These are phyloP conservation scores for Sweltsa coloradensis DNA, from an alignment of 1,140 invertebrate species.

Conservation along the genomic window DNA sequence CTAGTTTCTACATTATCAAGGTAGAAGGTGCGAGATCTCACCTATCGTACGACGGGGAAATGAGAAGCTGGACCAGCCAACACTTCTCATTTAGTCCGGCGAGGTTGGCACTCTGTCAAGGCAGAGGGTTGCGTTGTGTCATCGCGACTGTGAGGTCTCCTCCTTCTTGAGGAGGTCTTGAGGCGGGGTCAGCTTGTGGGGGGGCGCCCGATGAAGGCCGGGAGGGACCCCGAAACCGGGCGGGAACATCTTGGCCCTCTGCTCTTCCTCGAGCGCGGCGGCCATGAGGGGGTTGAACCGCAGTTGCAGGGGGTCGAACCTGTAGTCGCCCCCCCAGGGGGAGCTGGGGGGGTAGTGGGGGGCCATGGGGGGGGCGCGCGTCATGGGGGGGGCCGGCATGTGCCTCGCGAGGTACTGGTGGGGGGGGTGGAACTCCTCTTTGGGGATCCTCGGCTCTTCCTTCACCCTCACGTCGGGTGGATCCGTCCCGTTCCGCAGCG, in stretches of 20 bases:
- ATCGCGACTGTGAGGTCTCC: constrained; percentile 34
- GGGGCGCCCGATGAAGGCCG: constrained; percentile 19
- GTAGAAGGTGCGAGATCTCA: too few species aligned
- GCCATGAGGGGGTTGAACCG: constrained; percentile 60
- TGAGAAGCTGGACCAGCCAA: too few species aligned
- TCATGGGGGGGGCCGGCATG: constrained; percentile 27
- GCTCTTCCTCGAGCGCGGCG: constrained; percentile 48
- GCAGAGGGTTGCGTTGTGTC: too few species aligned
- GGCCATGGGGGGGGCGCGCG: constrained; percentile 34
- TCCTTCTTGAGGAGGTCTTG: constrained; percentile 37
- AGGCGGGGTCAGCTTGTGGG: constrained; percentile 3
- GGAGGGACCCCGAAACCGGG: constrained; percentile 45
- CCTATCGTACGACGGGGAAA: too few species aligned
- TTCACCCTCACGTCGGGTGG: constrained; percentile 40
- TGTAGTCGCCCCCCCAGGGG: constrained; percentile 32
- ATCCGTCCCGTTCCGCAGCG: constrained; percentile 48
- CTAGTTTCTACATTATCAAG: too few species aligned
- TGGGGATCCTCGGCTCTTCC: constrained; percentile 41
- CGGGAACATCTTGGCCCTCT: constrained; percentile 57
- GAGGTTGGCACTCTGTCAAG: too few species aligned
- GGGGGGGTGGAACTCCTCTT: constrained; percentile 42
- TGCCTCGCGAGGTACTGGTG: constrained; percentile 17
- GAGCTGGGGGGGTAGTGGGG: constrained; percentile 41
- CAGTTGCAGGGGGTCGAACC: constrained; percentile 47
- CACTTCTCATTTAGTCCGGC: too few species aligned